These are phyloP conservation scores for Strigamia crassipes DNA, from an alignment of 2,888 invertebrate species.

Conservation along the genomic window DNA sequence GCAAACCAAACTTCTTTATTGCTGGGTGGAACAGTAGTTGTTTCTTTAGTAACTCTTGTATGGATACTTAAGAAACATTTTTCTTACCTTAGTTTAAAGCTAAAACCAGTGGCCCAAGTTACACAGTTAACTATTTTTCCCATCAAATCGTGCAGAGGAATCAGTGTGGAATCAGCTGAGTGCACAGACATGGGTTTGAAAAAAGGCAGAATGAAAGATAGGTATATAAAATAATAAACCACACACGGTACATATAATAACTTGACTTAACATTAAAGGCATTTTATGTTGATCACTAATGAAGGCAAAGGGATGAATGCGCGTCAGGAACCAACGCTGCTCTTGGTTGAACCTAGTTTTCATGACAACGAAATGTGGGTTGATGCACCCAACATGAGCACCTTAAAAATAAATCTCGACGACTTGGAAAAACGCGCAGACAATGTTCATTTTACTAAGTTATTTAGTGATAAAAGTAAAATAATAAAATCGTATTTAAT, in stretches of 20 bases:
- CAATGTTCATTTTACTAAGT: background rate
- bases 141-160: slow-evolving; percentile 36
- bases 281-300: slow-evolving; percentile 46
- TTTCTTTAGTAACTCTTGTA: background rate
- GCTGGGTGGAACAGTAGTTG: background rate
- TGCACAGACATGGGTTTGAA: slow-evolving; percentile 16
- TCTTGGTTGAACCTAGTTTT: slow-evolving; percentile 46
- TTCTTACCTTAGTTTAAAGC: background rate
- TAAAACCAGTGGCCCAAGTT: slow-evolving; percentile 9
- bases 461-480: background rate
- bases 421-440: background rate
- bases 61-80: background rate
- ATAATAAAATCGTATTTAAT: background rate
- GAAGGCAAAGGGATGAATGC: slow-evolving; percentile 47
- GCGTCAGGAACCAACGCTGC: slow-evolving; percentile 46
- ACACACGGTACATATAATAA: background rate
- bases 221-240: background rate
- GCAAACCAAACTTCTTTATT: background rate
- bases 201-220: slow-evolving; percentile 3
- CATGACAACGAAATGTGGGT: slow-evolving; percentile 45
- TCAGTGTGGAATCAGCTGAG: background rate
- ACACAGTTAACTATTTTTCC: background rate
- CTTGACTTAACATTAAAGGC: slow-evolving; percentile 20
- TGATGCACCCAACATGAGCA: slow-evolving; percentile 48
- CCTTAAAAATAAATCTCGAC: slow-evolving; percentile 44